Conservation (phyloP, 2,888 invertebrate genomes). For the Tortricodes alternella region DNA sequence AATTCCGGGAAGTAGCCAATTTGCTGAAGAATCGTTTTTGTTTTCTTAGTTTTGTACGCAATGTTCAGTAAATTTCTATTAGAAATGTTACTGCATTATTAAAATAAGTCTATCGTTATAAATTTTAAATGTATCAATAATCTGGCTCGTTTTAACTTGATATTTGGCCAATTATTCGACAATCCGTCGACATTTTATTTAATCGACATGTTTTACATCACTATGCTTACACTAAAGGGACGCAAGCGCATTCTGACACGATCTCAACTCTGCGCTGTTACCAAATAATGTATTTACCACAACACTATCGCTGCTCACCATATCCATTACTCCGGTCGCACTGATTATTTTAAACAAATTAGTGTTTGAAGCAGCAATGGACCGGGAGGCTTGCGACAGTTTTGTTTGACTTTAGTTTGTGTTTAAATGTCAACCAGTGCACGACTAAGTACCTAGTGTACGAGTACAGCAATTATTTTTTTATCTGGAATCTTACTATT, state of each 20-base stretch:
- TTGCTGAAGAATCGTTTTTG: too few species aligned
- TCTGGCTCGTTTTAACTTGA: too few species aligned
- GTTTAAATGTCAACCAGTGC: slow-evolving; percentile 26
- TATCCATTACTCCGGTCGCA: slow-evolving; percentile 32
- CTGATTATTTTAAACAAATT: neutral
- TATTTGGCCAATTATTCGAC: too few species aligned
- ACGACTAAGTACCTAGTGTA: slow-evolving; percentile 11
- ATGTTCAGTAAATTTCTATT: too few species aligned
- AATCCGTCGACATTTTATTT: neutral
- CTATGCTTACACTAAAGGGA: slow-evolving; percentile 43
- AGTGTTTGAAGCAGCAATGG: slow-evolving; percentile 13
- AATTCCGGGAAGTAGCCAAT: too few species aligned
- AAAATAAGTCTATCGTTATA: neutral
- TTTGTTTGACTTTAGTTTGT: neutral
- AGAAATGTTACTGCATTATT: too few species aligned
- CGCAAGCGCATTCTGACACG: slow-evolving; percentile 68
- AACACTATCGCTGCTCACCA: slow-evolving; percentile 28
- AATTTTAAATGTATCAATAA: neutral
- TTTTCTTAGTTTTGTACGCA: too few species aligned
- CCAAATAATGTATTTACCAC: slow-evolving; percentile 37
- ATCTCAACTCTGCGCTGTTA: slow-evolving; percentile 43
- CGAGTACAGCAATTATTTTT: slow-evolving; percentile 10
- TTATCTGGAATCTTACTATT: slow-evolving; percentile 20
- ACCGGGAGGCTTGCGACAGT: neutral
- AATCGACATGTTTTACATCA: slow-evolving; percentile 31